phyloP scores from a whole-genome alignment of 1,140 invertebrate species.

The Helicoverpa zea region DNA sequence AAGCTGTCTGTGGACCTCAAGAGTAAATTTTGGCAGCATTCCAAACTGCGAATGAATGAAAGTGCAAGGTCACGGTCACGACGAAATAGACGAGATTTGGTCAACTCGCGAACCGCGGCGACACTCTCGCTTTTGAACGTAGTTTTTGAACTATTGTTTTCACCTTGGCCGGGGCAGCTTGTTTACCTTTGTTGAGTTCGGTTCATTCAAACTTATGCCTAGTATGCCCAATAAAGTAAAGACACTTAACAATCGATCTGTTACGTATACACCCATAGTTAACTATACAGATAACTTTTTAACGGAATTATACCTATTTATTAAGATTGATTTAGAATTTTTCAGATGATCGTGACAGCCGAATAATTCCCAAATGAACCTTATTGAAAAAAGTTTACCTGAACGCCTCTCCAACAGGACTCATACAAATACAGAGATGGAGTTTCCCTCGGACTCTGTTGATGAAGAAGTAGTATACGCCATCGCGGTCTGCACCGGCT shows the following conservation, averaged over 20 bases:
- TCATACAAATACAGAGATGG: constrained; percentile 96
- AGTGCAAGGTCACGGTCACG: constrained; percentile 14
- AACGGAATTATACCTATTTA: too few species aligned
- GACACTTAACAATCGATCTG: too few species aligned
- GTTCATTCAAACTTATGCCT: too few species aligned
- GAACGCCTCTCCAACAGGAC: constrained; percentile 95
- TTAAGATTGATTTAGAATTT: too few species aligned
- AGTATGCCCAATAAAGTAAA: too few species aligned
- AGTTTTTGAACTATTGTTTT: background rate
- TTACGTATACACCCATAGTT: too few species aligned
- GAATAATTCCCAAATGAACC: too few species aligned
- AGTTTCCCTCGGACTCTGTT: constrained; percentile 93
- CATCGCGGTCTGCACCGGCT: constrained; percentile 88
- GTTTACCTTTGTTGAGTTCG: too few species aligned
- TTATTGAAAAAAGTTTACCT: constrained; percentile 77
- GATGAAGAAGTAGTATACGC: constrained; percentile 94
- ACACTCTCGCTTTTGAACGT: background rate
- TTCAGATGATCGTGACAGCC: too few species aligned
- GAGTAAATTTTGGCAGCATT: background rate
- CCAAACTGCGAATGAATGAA: background rate
- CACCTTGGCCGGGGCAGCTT: too few species aligned
- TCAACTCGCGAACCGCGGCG: too few species aligned
- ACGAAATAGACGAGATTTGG: background rate
- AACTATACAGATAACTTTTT: too few species aligned
- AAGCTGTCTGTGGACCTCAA: background rate